Base-by-base conservation (phyloP, 2,888 invertebrate genomes). In the Drosophila sordidula region DNA sequence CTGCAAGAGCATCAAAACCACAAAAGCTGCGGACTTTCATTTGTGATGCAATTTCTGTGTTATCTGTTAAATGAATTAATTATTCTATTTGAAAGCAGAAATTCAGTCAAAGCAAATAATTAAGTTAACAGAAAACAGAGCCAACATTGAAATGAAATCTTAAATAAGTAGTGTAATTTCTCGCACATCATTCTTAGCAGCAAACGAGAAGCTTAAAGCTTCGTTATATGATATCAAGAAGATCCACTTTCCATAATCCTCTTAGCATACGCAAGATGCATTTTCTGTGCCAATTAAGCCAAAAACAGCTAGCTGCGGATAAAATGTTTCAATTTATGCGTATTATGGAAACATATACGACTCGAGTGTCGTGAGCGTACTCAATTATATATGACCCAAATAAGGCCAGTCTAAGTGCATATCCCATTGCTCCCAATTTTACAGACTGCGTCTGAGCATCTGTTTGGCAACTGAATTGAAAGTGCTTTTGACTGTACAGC, bases 321-420 rank as follows among this genome's bases (percentile, higher is more conserved):
- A 45, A 55, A 16, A 29, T 18, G 45, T 39, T 58, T 49, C 52
- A 57, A 70, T 57, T 75, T 71, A 39, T 52, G 39, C 29, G 25
- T 32, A 22, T 11, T 44, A n/a, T 29, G 26, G 11, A 1, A 14
- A 5, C n/a, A n/a, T 25, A n/a, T n/a, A n/a, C n/a, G n/a, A n/a
- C n/a, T n/a, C n/a, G n/a, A n/a, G n/a, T n/a, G n/a, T n/a, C n/a
- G n/a, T n/a, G n/a, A n/a, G n/a, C n/a, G n/a, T n/a, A n/a, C n/a
- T n/a, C 32, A 56, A 46, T 70, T 70, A 70, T 45, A 47, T 39
- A 38, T 72, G 71, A 75, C 71, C 76, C 29, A 63, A 45, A 72
- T 72, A 32, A 46, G 71, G 54, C 42, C 39, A 18, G 36, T 41
- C 74, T 57, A 45, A 51, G 42, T 36, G 41, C 36, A 54, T 18